Evolutionary conservation across 1,140 invertebrate genomes (phyloP).

Genomic region (Brachionus rubens): DNA sequence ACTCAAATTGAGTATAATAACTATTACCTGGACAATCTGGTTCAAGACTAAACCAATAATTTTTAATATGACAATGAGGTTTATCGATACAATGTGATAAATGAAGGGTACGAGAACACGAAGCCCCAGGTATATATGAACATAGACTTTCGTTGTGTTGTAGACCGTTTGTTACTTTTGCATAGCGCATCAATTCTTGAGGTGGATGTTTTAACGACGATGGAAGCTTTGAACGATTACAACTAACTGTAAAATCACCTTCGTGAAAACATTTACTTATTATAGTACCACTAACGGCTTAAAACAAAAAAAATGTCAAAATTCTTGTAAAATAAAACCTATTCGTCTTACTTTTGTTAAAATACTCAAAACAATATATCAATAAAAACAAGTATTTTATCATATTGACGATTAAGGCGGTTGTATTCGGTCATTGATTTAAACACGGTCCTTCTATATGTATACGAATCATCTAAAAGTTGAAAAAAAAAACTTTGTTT

Average conservation of each 20-base stretch:
- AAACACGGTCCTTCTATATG: too few species aligned
- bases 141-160: slow-evolving; percentile 45
- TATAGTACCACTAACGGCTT: not conserved
- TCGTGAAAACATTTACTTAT: slow-evolving; percentile 38
- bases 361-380: too few species aligned
- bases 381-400: too few species aligned
- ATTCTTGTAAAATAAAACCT: too few species aligned
- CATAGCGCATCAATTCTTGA: slow-evolving; percentile 35
- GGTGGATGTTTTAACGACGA: not conserved
- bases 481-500: too few species aligned
- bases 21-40: slow-evolving; percentile 43
- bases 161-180: slow-evolving; percentile 39
- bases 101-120: not conserved
- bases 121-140: slow-evolving; percentile 17
- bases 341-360: too few species aligned
- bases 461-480: too few species aligned
- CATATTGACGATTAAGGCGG: too few species aligned
- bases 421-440: too few species aligned
- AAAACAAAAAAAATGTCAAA: too few species aligned
- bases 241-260: slow-evolving; percentile 36
- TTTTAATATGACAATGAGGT: slow-evolving; percentile 36
- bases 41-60: slow-evolving; percentile 39
- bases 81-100: slow-evolving; percentile 26
- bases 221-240: slow-evolving; percentile 28
- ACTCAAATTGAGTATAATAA: slow-evolving; percentile 44